Conservation (phyloP, 2,113 vertebrate species). For the Melanerpes formicivorus region DNA sequence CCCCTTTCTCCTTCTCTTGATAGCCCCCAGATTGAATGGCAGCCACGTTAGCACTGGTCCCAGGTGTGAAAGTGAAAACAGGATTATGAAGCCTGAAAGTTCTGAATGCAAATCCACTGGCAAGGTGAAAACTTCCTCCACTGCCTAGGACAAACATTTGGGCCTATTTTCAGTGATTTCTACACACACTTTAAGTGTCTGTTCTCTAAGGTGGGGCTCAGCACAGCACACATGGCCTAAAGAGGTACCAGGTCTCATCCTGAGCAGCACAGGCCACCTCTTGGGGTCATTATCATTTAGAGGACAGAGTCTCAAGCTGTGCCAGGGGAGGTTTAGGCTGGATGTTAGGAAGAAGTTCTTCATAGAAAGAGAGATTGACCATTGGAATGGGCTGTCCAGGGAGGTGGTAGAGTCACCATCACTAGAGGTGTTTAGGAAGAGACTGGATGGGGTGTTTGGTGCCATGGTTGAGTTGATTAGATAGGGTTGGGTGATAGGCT, state of each 20-base stretch:
- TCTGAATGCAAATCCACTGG: neutral
- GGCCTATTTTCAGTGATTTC: neutral
- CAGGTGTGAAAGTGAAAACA: neutral
- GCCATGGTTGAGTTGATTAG: too few species aligned
- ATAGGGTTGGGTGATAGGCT: too few species aligned
- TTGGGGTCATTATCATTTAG: neutral
- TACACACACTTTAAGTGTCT: neutral
- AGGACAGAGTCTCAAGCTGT: too few species aligned
- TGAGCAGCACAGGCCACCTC: neutral
- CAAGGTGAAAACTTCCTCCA: neutral
- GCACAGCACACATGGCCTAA: rapidly evolving
- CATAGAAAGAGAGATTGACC: too few species aligned
- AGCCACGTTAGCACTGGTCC: neutral
- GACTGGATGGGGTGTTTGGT: too few species aligned
- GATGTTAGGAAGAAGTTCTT: too few species aligned
- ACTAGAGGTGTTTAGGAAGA: too few species aligned
- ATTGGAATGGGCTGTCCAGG: too few species aligned
- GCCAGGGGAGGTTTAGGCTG: too few species aligned
- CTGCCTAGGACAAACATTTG: neutral
- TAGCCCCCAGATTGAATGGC: conserved; percentile 12
- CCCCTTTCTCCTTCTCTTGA: neutral
- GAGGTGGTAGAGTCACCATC: too few species aligned
- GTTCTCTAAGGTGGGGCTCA: neutral
- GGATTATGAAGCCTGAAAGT: neutral
- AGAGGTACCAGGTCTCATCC: neutral